Evolutionary conservation across 2,113 vertebrate species (phyloP), one percentile per base, ranked within the genome.

Genomic region (Anthoscopus minutus): DNA sequence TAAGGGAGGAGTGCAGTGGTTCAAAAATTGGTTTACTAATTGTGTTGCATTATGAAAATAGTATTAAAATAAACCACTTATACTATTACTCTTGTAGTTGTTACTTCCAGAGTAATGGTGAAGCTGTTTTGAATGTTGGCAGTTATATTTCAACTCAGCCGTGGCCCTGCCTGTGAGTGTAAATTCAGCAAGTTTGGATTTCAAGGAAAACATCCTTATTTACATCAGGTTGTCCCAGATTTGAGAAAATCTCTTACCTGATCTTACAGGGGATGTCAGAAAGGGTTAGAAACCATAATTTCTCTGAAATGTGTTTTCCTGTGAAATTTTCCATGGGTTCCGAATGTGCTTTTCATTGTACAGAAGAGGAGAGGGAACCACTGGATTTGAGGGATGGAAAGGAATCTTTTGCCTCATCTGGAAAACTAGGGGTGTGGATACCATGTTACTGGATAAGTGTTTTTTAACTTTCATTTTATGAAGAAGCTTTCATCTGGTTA

Each of bases 391-490:
- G 48, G 37, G 47, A 13, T 54, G 42, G 56, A 57, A 40, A 58
- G 10, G 20, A 37, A 57, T 17, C 3, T 71, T 53, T 48, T 51
- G 13, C 9, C 48, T 37, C 5, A 1, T 51, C 84, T 74, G 30
- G 66, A 66, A 71, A 67, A 45, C 12, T 4, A 11, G 3, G 9
- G 10, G 3, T 14, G 50, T 22, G 77, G 44, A 40, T 67, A 61
- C 14, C 12, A 2, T 1, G 0, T 50, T 11, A 4, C 30, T 57
- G 31, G 11, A 2, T 53, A 47, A 42, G 13, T 17, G 10, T 10
- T 56, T 35, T 16, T 25, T 67, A 66, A 35, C 18, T 89, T 31
- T 19, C 21, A 25, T 40, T 78, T 64, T 31, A 13, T 57, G 13
- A 27, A 35, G 30, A 33, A 0, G 0, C 11, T 81, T 78, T 78